Percentiles rank a stretch among this genome's conserved stretches.
Evolutionary conservation across 2,888 invertebrate genomes (phyloP).

Genomic region (Ditylenchus weischeri): DNA sequence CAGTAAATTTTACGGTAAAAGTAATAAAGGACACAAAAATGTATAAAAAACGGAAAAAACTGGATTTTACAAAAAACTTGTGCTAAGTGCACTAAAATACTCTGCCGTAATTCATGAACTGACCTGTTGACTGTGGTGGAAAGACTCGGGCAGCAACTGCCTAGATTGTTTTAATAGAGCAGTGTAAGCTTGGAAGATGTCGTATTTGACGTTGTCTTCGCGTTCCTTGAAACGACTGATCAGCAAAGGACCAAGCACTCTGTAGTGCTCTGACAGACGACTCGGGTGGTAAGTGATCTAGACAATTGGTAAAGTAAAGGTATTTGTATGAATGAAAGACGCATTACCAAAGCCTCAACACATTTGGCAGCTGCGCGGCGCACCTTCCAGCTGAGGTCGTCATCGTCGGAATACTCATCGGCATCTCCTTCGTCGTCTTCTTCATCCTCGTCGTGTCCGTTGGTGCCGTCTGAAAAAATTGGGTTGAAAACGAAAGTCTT

Average conservation of each 20-base stretch:
- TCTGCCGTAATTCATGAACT: neutral
- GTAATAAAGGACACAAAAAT: no score
- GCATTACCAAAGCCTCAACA: constrained; percentile 80
- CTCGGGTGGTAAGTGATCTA: constrained; percentile 81
- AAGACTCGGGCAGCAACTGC: constrained; percentile 61
- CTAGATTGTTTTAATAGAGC: constrained; percentile 85
- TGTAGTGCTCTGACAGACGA: constrained; percentile 63
- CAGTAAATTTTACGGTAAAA: no score
- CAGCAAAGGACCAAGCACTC: constrained; percentile 77
- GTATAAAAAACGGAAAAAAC: no score
- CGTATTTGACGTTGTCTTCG: constrained; percentile 89
- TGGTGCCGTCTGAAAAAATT: neutral
- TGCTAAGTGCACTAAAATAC: no score
- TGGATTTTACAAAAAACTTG: no score
- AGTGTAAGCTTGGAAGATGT: constrained; percentile 93
- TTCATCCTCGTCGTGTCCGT: constrained; percentile 59
- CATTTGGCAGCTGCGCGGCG: constrained; percentile 95
- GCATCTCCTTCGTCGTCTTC: constrained; percentile 71
- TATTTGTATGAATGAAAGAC: neutral
- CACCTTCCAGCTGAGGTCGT: constrained; percentile 92
- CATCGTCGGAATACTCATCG: constrained; percentile 96
- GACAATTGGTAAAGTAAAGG: constrained; percentile 22
- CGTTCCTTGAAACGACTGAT: constrained; percentile 71
- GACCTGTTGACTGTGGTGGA: constrained; percentile 7
- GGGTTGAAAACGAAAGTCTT: neutral